A percentile compares a stretch with the other conserved stretches of the same genome.
Evolutionary conservation across 64 coral and sea anemone genomes (phyloP).

Genomic region (Catalaphyllia jardinei): DNA sequence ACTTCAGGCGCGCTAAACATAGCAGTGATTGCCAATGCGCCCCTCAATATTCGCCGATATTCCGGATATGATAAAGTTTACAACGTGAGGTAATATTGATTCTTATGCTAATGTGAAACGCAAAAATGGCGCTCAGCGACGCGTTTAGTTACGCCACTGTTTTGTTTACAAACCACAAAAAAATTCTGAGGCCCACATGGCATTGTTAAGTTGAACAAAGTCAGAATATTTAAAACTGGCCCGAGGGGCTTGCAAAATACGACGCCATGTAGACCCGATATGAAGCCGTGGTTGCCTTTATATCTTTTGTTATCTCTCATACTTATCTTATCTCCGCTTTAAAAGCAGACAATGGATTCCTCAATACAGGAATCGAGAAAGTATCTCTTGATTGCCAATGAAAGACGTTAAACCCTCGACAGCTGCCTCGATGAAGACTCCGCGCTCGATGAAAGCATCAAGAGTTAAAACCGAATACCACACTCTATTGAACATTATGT

Average conservation of each 20-base stretch:
- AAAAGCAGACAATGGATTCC: background rate
- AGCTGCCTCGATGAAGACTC: too few species aligned
- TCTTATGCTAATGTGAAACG: constrained; percentile 23
- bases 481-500: too few species aligned
- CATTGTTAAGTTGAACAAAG: constrained; percentile 27
- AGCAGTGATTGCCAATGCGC: background rate
- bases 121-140: background rate
- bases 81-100: background rate
- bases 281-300: background rate
- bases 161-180: constrained; percentile 38
- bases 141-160: background rate
- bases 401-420: background rate
- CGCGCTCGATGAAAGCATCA: background rate
- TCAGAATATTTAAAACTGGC: background rate
- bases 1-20: background rate
- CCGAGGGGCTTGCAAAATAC: background rate
- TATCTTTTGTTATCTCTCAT: background rate
- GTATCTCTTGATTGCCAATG: background rate
- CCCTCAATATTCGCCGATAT: background rate
- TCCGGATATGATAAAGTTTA: constrained; percentile 7
- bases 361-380: background rate
- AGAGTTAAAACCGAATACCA: background rate
- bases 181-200: background rate
- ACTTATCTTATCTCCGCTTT: background rate
- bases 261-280: background rate